These are phyloP conservation scores for Bombyx mandarina DNA, from an alignment of 1,140 invertebrate genomes.

Conservation along the genomic window DNA sequence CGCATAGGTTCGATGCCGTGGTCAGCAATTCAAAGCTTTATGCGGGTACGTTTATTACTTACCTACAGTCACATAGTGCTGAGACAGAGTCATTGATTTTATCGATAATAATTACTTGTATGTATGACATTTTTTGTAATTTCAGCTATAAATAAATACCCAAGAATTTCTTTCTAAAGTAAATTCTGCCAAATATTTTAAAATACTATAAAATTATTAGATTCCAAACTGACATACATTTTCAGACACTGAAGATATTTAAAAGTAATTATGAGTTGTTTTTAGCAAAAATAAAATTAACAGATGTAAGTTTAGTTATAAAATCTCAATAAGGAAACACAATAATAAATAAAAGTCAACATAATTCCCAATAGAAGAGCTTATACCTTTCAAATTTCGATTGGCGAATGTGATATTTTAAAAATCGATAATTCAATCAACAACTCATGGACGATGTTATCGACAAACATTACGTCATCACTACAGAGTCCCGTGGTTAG, in stretches of 20 bases:
- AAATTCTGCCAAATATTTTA: neutral
- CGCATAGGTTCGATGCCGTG: constrained; percentile 54
- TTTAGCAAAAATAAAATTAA: no score
- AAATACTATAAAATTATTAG: no score
- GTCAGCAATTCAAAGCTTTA: constrained; percentile 67
- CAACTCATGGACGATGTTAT: neutral
- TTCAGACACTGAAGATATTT: no score
- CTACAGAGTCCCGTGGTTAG: constrained; percentile 30
- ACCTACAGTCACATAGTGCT: constrained; percentile 34
- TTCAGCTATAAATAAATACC: neutral
- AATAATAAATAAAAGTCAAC: no score
- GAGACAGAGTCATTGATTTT: constrained; percentile 10
- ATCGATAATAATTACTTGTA: constrained; percentile 10
- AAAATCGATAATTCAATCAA: no score
- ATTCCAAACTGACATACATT: no score
- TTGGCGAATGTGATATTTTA: no score
- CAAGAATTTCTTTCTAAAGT: neutral
- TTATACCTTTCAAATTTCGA: no score
- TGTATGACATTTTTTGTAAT: neutral
- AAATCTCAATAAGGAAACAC: no score
- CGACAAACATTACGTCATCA: constrained; percentile 3
- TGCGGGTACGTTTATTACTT: constrained; percentile 65
- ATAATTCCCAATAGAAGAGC: no score
- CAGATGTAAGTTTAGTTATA: no score
- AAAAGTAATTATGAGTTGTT: no score